Evolutionary conservation across 2,888 invertebrate genomes (phyloP), one percentile per base, ranked within the genome.

Genomic region (Schizotus pectinicornis): DNA sequence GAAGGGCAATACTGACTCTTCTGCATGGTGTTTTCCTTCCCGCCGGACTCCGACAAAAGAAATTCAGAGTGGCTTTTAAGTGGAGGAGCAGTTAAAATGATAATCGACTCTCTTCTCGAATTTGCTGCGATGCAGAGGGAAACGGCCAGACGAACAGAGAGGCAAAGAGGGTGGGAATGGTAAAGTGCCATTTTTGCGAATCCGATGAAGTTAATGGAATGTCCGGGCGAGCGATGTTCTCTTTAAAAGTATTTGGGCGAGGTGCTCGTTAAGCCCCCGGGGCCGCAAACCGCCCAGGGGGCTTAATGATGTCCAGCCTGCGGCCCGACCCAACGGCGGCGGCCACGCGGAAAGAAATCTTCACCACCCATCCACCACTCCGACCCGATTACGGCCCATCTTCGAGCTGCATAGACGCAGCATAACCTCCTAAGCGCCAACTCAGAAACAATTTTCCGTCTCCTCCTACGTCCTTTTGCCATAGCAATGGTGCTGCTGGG

Each of bases 11-110:
- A 59, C 41, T 50, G 39, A 35, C 9, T 43, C 38, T 55, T 45
- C 46, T 56, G 51, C 53, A 56, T 56, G 22, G 22, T 22, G 52
- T 60, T 56, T 60, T 56, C 38, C 56, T 35, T 52, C 67, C 70
- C 68, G 58, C 63, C 64, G 71, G 69, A 73, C 68, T 72, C 69
- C 69, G 67, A 75, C 75, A 75, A 74, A 75, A 74, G 74, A 74
- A 71, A 69, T 67, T 66, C 71, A 67, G 71, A 72, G 74, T 74
- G 73, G 72, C 72, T 74, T 75, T 74, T 75, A 75, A 77, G 74
- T 72, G 70, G 71, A 70, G 70, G 71, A 68, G 72, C 74, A 75
- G 75, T 77, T 75, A 76, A 77, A 77, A 76, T 77, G 76, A 77
- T 77, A 76, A 77, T 77, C 75, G 74, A 69, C 73, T 67, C 66